A percentile compares a stretch with the other conserved stretches of the same genome.
phyloP scores from a whole-genome alignment of 2,888 invertebrate species.

The Hirtodrosophila cameraria region DNA sequence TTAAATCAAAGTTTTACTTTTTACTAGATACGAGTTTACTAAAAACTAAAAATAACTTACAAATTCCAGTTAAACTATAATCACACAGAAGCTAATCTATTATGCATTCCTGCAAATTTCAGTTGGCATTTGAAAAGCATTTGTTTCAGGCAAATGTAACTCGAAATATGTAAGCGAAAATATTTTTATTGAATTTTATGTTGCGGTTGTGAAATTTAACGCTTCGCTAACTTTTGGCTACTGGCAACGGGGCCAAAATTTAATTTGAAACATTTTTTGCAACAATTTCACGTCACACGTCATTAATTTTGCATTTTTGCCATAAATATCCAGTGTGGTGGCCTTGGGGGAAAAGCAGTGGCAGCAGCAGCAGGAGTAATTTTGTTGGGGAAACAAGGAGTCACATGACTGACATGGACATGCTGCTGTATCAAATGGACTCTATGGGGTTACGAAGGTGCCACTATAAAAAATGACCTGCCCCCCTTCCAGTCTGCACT shows the following conservation, averaged over 20 bases:
- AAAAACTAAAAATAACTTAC: too few relatives aligned
- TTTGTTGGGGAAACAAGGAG: constrained; percentile 4
- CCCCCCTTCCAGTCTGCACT: constrained; percentile 2
- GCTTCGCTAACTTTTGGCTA: constrained; percentile 29
- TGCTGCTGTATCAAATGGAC: constrained; percentile 19
- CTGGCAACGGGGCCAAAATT: constrained; percentile 41
- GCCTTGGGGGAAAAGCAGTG: constrained; percentile 6
- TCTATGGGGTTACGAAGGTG: constrained; percentile 31
- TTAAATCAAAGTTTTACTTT: too few relatives aligned
- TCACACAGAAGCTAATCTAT: neutral
- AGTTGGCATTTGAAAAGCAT: neutral
- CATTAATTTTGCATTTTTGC: constrained; percentile 75
- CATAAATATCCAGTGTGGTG: constrained; percentile 68
- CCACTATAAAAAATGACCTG: constrained; percentile 37
- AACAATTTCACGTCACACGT: constrained; percentile 74
- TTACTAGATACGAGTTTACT: too few relatives aligned
- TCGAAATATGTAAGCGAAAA: too few relatives aligned
- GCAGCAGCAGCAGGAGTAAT: constrained; percentile 10
- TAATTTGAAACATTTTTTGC: constrained; percentile 55
- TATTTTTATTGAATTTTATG: constrained; percentile 56
- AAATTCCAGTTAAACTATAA: too few relatives aligned
- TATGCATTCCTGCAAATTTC: neutral
- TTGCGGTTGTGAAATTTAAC: constrained; percentile 47
- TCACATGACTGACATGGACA: constrained; percentile 44
- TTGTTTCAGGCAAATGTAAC: constrained; percentile 5